Evolutionary conservation across 2,888 invertebrate genomes (phyloP), one percentile per base, ranked within the genome.

Genomic region (Esperia sulphurella): DNA sequence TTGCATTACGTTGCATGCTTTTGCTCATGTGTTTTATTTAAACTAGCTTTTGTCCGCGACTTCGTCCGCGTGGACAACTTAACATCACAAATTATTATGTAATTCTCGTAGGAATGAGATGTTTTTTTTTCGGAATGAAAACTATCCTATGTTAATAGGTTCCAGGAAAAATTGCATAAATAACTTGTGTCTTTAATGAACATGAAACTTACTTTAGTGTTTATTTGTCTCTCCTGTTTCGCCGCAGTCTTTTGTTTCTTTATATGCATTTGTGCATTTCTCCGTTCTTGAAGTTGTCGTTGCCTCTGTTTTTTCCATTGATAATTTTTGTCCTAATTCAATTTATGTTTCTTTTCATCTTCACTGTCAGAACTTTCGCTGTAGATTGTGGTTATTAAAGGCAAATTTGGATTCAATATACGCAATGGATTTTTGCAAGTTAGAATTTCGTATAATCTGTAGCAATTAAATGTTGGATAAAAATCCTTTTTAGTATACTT

Each of bases 391-490:
- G 63, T 57, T 29, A 57, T 48, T 14, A 57, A 44, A 43, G 83
- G 80, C 46, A 90, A 61, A 57, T 86, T 74, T 39, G 90, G 90
- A 63, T 91, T 91, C 38, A 89, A 56, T 44, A 90, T 68, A 48
- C 88, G 80, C 31, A 91, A 63, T 28, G 91, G 87, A 61, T 92
- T 91, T 58, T 91, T 89, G 40, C 85, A 84, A 0, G 91, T 91
- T 28, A 95, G 68, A 55, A 93, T 91, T 52, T 84, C 80, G 55
- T 93, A 91, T 2, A 95, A 71, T 57, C 87, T 87, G 41, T 90
- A 87, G 45, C 90, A 91, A 63, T 95, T 90, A 10, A 94, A 79
- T 40, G 79, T 74, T 0, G 95, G 94, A 71, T 94, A 95, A 65
- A 93, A 94, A 40, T 91, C 88, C 12, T 84, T 81, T 28, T 88